phyloP scores from a whole-genome alignment of 2,888 invertebrate species.

The Malachius bipustulatus region DNA sequence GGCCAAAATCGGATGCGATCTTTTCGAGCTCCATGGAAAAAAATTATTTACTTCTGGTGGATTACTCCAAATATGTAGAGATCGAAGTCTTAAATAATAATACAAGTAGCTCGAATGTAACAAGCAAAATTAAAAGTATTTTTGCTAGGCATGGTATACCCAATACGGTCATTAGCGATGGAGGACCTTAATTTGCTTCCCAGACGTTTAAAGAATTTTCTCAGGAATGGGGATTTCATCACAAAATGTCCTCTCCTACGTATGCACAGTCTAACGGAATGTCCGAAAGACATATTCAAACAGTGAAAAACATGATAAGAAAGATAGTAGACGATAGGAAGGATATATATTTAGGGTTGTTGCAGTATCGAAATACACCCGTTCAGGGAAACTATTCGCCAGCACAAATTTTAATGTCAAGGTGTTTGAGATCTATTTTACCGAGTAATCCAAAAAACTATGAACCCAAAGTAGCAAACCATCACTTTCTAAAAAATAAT shows the following conservation, averaged over 20 bases:
- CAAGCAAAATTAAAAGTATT: slow-evolving; percentile 4
- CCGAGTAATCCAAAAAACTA: neutral
- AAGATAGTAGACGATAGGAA: too few species aligned
- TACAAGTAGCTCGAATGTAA: neutral
- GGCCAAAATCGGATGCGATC: slow-evolving; percentile 9
- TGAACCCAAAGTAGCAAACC: slow-evolving; percentile 2
- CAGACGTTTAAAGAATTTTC: slow-evolving; percentile 4
- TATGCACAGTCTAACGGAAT: slow-evolving; percentile 5
- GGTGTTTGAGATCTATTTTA: slow-evolving; percentile 3
- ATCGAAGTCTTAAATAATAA: neutral
- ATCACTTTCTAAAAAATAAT: too few species aligned
- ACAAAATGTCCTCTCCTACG: neutral
- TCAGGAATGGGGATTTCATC: slow-evolving; percentile 1
- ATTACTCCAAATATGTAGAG: slow-evolving; percentile 8
- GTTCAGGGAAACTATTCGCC: slow-evolving; percentile 1
- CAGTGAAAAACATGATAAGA: too few species aligned
- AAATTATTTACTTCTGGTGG: slow-evolving; percentile 1
- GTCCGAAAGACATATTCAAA: too few species aligned
- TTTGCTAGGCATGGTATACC: slow-evolving; percentile 9
- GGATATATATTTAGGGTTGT: slow-evolving; percentile 3
- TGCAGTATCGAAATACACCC: slow-evolving; percentile 4
- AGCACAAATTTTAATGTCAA: slow-evolving; percentile 6
- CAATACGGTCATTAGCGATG: slow-evolving; percentile 6
- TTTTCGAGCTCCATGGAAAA: neutral
- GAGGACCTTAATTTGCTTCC: slow-evolving; percentile 6